Percentiles rank a stretch among this genome's conserved stretches.
phyloP scores from a whole-genome alignment of 2,888 invertebrate genomes.

The Ethmia dodecea region DNA sequence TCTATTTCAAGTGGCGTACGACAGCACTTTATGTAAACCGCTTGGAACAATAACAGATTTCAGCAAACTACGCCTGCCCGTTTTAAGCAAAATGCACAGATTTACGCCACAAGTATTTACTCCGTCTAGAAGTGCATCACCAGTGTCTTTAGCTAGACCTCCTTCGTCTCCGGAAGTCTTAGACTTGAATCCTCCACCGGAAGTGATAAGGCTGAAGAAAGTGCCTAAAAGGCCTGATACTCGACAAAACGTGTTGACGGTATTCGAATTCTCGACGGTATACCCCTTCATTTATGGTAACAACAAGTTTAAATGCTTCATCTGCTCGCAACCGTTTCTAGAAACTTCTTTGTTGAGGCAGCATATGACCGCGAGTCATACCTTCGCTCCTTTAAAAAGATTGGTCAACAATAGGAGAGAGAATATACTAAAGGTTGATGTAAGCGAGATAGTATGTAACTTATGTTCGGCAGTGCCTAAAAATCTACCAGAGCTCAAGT shows the following conservation, averaged over 20 bases:
- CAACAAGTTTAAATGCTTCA: conserved; percentile 67
- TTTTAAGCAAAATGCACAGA: conserved; percentile 15
- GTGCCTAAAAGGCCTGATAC: conserved; percentile 33
- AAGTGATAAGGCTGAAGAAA: conserved; percentile 16
- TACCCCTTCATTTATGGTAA: conserved; percentile 67
- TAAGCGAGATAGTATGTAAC: conserved; percentile 53
- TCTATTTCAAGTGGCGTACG: conserved; percentile 67
- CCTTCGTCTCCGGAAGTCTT: conserved; percentile 10
- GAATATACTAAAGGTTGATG: conserved; percentile 61
- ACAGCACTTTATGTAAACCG: conserved; percentile 63
- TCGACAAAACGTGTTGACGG: conserved; percentile 53
- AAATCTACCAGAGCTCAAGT: conserved; percentile 44
- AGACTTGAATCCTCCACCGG: not conserved
- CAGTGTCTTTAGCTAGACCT: conserved; percentile 25
- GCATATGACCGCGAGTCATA: conserved; percentile 54
- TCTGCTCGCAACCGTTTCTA: conserved; percentile 59
- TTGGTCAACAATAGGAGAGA: conserved; percentile 59
- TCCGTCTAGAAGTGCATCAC: conserved; percentile 50
- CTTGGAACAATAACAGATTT: conserved; percentile 60
- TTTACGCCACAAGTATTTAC: conserved; percentile 21
- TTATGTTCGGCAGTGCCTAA: conserved; percentile 40
- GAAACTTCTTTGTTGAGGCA: conserved; percentile 46
- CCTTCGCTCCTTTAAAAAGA: conserved; percentile 51
- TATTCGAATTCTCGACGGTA: conserved; percentile 63
- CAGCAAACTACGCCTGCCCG: conserved; percentile 34